Base-by-base conservation (phyloP, 1,140 invertebrate genomes). In the Anadara kagoshimensis region DNA sequence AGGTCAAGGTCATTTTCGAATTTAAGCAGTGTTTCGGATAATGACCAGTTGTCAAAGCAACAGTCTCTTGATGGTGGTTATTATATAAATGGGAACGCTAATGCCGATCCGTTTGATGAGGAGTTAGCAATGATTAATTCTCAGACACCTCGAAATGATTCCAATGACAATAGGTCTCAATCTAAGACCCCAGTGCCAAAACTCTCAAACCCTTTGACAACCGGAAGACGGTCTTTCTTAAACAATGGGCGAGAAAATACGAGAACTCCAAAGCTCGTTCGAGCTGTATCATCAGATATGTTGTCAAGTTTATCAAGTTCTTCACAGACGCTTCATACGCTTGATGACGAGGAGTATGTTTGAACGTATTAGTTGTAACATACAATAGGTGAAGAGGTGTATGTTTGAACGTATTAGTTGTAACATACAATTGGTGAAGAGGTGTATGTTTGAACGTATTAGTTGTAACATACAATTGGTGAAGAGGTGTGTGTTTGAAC, bases 161-260 rank as follows among this genome's bases (percentile, higher is more conserved):
- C 68, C 47, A 56, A 73, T 63, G 68, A 69, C 65, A 62, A 67
- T 57, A 36, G 75, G 65, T 65, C 74, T 41, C 51, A 83, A 59
- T 72, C 67, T 0, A 78, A 86, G 58, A 84, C 83, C 0, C 82
- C 81, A 0, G 78, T 78, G 49, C 81, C 78, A 11, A 83, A 81
- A 78, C 44, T 83, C 58, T 76, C 78, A 22, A 85, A 79, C 22
- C 85, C 85, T 8, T 69, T 86, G 36, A 84, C 84, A 29, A 86
- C 85, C 1, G 85, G 85, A 12, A 69, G 85, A 54, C 70, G 51
- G n/a, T 68, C 68, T 41, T 62, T 75, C 51, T 43, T 75, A 22
- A 75, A 75, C 36, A 69, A 61, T 62, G 57, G 51, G 22, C 49
- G 58, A 41, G 67, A 68, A 57, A 64, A 73, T 41, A 43, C 44